Conservation (phyloP, 2,797 vertebrate genomes). For the Amniataba percoides region DNA sequence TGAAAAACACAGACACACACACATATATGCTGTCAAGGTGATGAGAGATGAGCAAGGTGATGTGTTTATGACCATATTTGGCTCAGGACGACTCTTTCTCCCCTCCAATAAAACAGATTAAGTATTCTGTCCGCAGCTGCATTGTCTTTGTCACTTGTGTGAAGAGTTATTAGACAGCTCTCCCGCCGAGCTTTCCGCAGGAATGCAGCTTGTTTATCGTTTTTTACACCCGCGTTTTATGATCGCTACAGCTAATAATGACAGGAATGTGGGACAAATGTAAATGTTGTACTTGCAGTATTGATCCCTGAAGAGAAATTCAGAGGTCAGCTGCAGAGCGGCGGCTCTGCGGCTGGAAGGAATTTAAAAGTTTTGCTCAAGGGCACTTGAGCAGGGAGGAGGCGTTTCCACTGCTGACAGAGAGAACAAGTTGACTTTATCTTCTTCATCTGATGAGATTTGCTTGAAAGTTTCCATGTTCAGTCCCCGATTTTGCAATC, state of each 20-base stretch:
- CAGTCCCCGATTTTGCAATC: not conserved
- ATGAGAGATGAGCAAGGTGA: constrained; percentile 35
- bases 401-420: not conserved
- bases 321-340: not conserved
- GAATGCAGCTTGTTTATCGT: constrained; percentile 61
- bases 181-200: constrained; percentile 47
- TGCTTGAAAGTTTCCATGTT: not conserved
- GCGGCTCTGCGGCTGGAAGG: not conserved
- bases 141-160: constrained; percentile 57
- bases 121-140: constrained; percentile 38
- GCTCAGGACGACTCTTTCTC: constrained; percentile 27
- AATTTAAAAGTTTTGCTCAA: constrained; percentile 12
- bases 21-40: not conserved
- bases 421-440: constrained; percentile 4
- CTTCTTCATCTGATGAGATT: constrained; percentile 9
- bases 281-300: constrained; percentile 37
- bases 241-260: constrained; percentile 26
- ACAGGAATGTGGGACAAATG: constrained; percentile 52
- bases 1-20: constrained; percentile 19
- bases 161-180: constrained; percentile 42
- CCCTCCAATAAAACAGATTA: constrained; percentile 48
- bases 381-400: constrained; percentile 15
- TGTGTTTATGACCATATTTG: constrained; percentile 51
- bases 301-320: constrained; percentile 19
- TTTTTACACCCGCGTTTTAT: constrained; percentile 49